Evolutionary conservation across 2,888 invertebrate genomes (phyloP).

Genomic region (Erebia aethiops): DNA sequence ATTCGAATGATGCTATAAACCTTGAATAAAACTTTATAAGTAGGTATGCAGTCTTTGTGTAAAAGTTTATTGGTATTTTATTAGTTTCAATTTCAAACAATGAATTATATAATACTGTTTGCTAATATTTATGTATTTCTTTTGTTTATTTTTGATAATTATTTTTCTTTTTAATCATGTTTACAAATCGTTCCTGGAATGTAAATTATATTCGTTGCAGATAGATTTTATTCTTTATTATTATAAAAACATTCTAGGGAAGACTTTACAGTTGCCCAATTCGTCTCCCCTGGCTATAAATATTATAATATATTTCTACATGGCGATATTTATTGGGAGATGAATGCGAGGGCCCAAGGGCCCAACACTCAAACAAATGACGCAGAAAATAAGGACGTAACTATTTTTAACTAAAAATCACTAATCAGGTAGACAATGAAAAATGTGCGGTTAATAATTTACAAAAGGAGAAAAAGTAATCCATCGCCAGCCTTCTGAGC

Average conservation of each 20-base stretch:
- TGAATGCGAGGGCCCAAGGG: not conserved
- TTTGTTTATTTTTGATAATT: slow-evolving; percentile 10
- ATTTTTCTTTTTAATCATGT: not conserved
- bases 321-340: not conserved
- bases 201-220: not conserved
- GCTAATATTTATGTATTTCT: slow-evolving; percentile 15
- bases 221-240: too few species aligned
- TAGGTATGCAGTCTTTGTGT: slow-evolving; percentile 31
- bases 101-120: slow-evolving; percentile 20
- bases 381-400: not conserved
- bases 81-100: slow-evolving; percentile 26
- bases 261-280: too few species aligned
- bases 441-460: not conserved
- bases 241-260: too few species aligned
- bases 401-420: not conserved
- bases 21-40: slow-evolving; percentile 36
- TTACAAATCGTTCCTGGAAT: not conserved
- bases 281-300: too few species aligned
- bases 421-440: not conserved
- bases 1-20: slow-evolving; percentile 37
- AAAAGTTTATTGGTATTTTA: slow-evolving; percentile 33
- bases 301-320: not conserved
- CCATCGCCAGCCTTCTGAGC: too few species aligned
- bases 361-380: not conserved
- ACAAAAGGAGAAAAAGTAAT: not conserved